Conservation (phyloP, 2,113 vertebrate genomes). For the Leucopsar rothschildi region DNA sequence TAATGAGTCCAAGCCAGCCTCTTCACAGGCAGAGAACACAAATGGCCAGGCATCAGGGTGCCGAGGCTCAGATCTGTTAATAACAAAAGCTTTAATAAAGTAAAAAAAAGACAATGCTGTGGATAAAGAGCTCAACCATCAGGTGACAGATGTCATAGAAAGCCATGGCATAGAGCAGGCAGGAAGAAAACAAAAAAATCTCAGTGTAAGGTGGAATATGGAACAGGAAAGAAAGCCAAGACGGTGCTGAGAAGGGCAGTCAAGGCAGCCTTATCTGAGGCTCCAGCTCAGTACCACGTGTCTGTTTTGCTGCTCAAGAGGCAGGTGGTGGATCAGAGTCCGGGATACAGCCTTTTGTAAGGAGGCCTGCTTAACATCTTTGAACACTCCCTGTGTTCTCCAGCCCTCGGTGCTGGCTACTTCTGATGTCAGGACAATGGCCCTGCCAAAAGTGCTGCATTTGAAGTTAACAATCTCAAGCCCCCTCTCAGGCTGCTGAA, state of each 20-base stretch:
- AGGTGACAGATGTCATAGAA: background rate
- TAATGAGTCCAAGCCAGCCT: background rate
- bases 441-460: accelerated
- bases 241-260: background rate
- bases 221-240: background rate
- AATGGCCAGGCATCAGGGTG: constrained; percentile 32
- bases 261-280: background rate
- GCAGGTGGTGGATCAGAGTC: background rate
- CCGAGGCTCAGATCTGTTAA: background rate
- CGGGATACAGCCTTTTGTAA: background rate
- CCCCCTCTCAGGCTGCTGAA: background rate
- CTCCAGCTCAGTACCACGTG: background rate
- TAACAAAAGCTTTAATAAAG: background rate
- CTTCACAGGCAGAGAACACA: constrained; percentile 12
- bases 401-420: background rate
- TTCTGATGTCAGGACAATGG: background rate
- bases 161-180: background rate
- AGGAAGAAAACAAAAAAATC: background rate
- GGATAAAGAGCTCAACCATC: background rate
- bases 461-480: background rate
- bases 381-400: background rate
- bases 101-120: background rate
- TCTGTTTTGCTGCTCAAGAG: background rate
- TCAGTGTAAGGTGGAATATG: background rate
- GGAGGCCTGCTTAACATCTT: background rate